Conservation (phyloP, 2,797 vertebrate species). For the Sciurus vulgaris region DNA sequence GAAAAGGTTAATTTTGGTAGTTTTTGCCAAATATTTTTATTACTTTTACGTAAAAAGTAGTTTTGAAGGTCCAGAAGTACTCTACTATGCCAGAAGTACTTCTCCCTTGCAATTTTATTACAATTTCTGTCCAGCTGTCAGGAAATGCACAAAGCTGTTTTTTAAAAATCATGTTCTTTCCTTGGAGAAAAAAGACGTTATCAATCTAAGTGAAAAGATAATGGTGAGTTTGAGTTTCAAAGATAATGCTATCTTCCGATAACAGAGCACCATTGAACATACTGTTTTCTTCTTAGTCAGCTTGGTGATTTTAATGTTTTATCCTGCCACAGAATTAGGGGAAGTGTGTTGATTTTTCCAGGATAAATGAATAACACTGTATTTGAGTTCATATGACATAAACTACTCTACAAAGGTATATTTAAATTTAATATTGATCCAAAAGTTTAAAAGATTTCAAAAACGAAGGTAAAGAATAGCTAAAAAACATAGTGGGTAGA, state of each 20-base stretch:
- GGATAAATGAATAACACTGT: neutral
- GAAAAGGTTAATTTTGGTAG: neutral
- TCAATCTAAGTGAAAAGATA: neutral
- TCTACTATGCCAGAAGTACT: neutral
- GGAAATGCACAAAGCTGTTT: neutral
- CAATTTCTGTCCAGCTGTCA: neutral
- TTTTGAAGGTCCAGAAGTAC: neutral
- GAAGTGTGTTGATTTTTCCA: neutral
- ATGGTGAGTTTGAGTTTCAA: neutral
- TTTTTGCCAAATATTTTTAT: neutral
- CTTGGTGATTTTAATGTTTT: neutral
- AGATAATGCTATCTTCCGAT: neutral
- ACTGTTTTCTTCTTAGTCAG: neutral
- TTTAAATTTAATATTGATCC: slow-evolving; percentile 27
- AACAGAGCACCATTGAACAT: neutral
- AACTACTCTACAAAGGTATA: neutral
- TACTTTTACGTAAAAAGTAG: neutral
- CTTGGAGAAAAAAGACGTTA: neutral
- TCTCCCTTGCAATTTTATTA: neutral
- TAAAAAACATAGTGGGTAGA: no score
- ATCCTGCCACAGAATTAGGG: neutral
- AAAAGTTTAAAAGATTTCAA: neutral
- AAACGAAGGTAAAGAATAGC: no score
- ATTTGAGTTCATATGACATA: neutral
- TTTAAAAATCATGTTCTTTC: neutral